A percentile compares a stretch with the other conserved stretches of the same genome.
These are phyloP conservation scores for Menidia menidia DNA, from an alignment of 2,797 vertebrate species.

Conservation along the genomic window DNA sequence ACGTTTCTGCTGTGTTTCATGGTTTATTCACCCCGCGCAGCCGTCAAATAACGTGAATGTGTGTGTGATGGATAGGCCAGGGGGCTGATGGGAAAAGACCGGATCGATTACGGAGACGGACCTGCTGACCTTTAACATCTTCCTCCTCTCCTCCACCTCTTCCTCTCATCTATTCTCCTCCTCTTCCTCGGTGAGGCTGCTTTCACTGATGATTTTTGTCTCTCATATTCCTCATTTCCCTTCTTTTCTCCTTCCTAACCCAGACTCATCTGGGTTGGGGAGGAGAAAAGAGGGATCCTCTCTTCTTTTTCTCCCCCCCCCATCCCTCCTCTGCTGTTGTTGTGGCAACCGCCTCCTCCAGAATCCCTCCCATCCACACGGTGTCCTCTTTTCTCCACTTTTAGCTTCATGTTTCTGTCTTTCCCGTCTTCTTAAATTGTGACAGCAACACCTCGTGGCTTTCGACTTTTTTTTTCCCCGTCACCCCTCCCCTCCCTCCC, in stretches of 20 bases:
- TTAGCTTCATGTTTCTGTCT: neutral
- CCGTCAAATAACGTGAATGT: slow-evolving; percentile 23
- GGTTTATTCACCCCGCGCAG: slow-evolving; percentile 24
- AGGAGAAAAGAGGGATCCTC: too few species aligned
- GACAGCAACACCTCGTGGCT: slow-evolving; percentile 1
- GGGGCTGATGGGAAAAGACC: slow-evolving; percentile 74
- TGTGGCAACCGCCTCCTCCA: slow-evolving; percentile 1
- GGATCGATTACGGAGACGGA: slow-evolving; percentile 76
- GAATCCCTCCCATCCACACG: neutral
- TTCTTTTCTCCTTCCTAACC: too few species aligned
- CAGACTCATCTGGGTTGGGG: too few species aligned
- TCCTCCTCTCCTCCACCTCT: slow-evolving; percentile 16
- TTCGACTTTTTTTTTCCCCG: neutral
- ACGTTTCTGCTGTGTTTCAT: slow-evolving; percentile 4
- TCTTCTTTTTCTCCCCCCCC: slow-evolving; percentile 1
- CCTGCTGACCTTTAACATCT: slow-evolving; percentile 72
- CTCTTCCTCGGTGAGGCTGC: slow-evolving; percentile 18
- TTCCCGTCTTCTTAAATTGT: neutral
- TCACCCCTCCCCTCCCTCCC: neutral
- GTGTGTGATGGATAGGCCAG: slow-evolving; percentile 43
- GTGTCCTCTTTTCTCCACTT: neutral
- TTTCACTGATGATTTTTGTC: slow-evolving; percentile 9
- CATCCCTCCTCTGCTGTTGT: slow-evolving; percentile 7
- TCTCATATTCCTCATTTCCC: neutral
- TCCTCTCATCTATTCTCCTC: slow-evolving; percentile 43